Conservation (phyloP, 2,888 invertebrate species). For the Trilocha varians region DNA sequence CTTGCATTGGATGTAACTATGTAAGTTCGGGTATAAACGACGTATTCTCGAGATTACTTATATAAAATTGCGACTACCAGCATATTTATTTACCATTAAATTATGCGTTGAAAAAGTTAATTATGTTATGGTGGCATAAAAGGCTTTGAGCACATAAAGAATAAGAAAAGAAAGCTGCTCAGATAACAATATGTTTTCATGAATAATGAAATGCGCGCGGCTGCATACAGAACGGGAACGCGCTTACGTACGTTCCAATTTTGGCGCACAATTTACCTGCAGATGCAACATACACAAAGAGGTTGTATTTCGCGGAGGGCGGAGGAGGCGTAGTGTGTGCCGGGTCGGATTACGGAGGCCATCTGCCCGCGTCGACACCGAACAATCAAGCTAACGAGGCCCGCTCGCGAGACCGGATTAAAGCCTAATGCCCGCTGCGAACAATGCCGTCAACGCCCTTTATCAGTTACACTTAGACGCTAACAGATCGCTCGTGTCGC, state of each 20-base stretch:
- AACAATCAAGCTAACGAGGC: slow-evolving; percentile 70
- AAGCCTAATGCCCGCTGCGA: slow-evolving; percentile 61
- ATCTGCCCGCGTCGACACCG: slow-evolving; percentile 62
- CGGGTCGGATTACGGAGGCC: slow-evolving; percentile 66
- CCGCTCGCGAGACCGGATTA: slow-evolving; percentile 64
- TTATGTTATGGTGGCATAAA: too few species aligned
- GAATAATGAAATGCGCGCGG: slow-evolving; percentile 59
- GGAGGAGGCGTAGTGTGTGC: slow-evolving; percentile 19
- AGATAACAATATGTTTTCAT: slow-evolving; percentile 62
- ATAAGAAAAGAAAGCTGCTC: slow-evolving; percentile 38
- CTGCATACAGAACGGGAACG: slow-evolving; percentile 52
- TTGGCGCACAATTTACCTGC: slow-evolving; percentile 69
- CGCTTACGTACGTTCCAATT: slow-evolving; percentile 61
- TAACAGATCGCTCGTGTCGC: slow-evolving; percentile 63
- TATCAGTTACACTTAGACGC: slow-evolving; percentile 60
- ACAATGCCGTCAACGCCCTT: slow-evolving; percentile 59
- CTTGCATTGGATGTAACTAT: too few species aligned
- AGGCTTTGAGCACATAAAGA: slow-evolving; percentile 16
- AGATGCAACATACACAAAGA: slow-evolving; percentile 72
- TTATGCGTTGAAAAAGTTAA: slow-evolving; percentile 15
- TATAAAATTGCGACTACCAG: too few species aligned
- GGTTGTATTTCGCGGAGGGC: slow-evolving; percentile 48
- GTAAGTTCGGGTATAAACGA: too few species aligned
- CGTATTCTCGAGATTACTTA: too few species aligned
- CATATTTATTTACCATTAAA: neutral